These are phyloP conservation scores for Anhinga rufa DNA, from an alignment of 2,113 vertebrate genomes.

Conservation along the genomic window DNA sequence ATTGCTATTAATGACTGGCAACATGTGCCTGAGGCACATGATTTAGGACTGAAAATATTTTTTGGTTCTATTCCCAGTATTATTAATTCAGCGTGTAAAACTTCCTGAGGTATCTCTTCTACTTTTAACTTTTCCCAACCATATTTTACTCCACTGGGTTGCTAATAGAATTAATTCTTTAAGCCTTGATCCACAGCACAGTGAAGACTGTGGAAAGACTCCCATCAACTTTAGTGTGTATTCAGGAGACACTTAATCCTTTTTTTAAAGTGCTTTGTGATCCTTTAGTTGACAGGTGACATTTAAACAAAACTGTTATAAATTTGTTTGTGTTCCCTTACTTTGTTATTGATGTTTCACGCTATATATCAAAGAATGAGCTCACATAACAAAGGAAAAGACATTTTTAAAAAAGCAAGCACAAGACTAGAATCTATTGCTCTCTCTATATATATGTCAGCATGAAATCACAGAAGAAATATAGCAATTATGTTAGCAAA, in stretches of 20 bases:
- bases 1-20: neutral
- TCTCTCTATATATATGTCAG: neutral
- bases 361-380: neutral
- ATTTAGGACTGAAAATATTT: neutral
- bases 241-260: neutral
- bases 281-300: neutral
- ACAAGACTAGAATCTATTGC: neutral
- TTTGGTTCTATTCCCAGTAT: neutral
- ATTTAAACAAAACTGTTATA: neutral
- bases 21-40: neutral
- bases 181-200: neutral
- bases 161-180: neutral
- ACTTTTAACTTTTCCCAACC: neutral
- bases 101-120: neutral
- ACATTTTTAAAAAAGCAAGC: neutral
- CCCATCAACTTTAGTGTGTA: neutral
- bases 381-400: neutral
- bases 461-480: neutral
- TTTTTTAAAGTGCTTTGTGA: neutral
- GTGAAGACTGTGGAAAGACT: neutral
- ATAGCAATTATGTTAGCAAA: neutral
- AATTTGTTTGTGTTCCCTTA: neutral
- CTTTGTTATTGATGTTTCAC: neutral
- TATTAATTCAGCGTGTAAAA: neutral
- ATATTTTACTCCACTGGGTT: neutral